Evolutionary conservation across 2,888 invertebrate genomes (phyloP).

Genomic region (Caenorhabditis wallacei): DNA sequence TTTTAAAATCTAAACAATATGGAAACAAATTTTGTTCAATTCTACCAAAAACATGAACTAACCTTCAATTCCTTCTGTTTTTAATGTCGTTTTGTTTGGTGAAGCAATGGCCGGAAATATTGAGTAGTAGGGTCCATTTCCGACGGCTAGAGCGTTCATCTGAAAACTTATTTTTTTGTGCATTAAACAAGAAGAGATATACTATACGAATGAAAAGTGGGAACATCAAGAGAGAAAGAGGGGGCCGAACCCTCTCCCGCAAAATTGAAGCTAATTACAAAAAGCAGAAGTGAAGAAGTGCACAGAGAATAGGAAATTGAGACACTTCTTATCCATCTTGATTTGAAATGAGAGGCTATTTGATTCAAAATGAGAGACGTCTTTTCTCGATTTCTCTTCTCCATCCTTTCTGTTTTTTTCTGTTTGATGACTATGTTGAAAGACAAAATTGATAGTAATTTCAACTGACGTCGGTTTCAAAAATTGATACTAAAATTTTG

Average conservation of each 20-base stretch:
- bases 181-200: background rate
- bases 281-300: background rate
- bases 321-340: constrained; percentile 4
- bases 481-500: background rate
- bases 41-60: background rate
- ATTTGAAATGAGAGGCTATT: background rate
- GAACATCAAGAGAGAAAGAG: background rate
- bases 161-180: background rate
- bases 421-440: no score
- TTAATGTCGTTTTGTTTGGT: background rate
- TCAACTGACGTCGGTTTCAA: background rate
- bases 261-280: constrained; percentile 1
- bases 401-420: background rate
- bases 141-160: background rate
- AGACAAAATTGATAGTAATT: background rate
- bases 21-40: no score
- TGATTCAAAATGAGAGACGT: constrained; percentile 4
- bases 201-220: background rate
- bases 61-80: background rate
- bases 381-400: constrained; percentile 5
- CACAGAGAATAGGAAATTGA: constrained; percentile 3
- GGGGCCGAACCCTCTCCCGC: background rate
- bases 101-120: background rate
- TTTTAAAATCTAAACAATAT: no score
- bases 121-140: background rate